These are phyloP conservation scores for Rotaria macrura DNA, from an alignment of 2,888 invertebrate species.

Conservation along the genomic window DNA sequence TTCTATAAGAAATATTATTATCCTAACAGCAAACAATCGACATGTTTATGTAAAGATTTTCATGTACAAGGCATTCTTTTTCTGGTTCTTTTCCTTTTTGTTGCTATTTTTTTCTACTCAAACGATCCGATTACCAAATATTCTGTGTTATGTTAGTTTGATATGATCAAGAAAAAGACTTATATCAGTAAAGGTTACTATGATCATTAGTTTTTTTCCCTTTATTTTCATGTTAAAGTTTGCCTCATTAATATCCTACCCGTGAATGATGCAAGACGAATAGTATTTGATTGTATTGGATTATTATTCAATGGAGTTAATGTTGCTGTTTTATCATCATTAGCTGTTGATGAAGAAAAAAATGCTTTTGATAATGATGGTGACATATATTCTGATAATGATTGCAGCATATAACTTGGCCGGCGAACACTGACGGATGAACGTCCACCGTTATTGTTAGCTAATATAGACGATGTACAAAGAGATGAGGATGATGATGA, in stretches of 20 bases:
- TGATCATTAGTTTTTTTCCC: background rate
- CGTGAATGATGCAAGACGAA: background rate
- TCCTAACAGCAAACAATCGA: background rate
- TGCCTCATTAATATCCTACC: slow-evolving; percentile 8
- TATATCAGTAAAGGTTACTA: background rate
- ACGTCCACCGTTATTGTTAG: background rate
- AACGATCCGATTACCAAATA: background rate
- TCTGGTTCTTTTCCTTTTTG: background rate
- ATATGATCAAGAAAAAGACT: background rate
- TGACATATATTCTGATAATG: slow-evolving; percentile 16
- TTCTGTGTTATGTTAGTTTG: background rate
- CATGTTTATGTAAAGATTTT: background rate
- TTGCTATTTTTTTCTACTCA: background rate
- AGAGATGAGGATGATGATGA: background rate
- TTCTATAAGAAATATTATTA: background rate
- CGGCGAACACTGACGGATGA: background rate
- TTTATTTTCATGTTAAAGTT: background rate
- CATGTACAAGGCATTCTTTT: background rate
- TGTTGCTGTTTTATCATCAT: background rate
- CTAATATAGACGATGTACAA: background rate
- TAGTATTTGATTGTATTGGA: background rate
- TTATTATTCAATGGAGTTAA: slow-evolving; percentile 11
- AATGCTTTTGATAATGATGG: slow-evolving; percentile 9
- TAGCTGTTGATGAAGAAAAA: background rate
- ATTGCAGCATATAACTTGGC: background rate